These are phyloP conservation scores for Erpornis zantholeuca DNA, from an alignment of 2,113 vertebrate species.

Conservation along the genomic window DNA sequence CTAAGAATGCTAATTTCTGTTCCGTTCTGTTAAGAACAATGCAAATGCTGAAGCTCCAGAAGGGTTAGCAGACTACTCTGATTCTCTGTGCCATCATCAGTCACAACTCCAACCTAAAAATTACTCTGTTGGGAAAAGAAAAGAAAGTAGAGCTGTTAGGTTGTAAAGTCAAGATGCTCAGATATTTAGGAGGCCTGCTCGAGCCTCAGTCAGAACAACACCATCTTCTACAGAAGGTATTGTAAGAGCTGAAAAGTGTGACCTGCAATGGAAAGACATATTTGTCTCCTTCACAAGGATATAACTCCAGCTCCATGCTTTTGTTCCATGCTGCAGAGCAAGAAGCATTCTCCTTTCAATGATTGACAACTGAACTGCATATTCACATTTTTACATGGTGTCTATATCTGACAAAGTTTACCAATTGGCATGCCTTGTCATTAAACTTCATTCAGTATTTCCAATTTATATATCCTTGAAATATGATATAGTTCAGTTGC, in stretches of 20 bases:
- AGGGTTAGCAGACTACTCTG: neutral
- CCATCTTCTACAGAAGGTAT: neutral
- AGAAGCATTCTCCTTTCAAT: neutral
- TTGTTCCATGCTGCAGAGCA: neutral
- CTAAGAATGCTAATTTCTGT: neutral
- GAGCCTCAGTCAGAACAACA: neutral
- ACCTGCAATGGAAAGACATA: neutral
- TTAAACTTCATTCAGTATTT: neutral
- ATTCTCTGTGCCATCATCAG: neutral
- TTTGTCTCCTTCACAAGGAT: neutral
- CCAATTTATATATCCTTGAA: neutral
- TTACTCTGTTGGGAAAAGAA: neutral
- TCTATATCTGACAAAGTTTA: neutral
- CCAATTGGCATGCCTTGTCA: neutral
- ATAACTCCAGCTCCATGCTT: neutral
- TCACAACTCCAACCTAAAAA: neutral
- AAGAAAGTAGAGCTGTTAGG: neutral
- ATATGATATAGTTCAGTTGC: neutral
- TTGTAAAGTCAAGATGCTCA: neutral
- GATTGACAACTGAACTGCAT: neutral
- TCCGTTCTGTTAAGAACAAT: neutral
- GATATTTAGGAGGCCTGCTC: neutral
- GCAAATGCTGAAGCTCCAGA: neutral
- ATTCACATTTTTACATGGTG: fast-evolving
- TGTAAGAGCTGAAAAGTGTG: neutral